Evolutionary conservation across 2,888 invertebrate species (phyloP), one percentile per base, ranked within the genome.

Genomic region (Coelopa pilipes): DNA sequence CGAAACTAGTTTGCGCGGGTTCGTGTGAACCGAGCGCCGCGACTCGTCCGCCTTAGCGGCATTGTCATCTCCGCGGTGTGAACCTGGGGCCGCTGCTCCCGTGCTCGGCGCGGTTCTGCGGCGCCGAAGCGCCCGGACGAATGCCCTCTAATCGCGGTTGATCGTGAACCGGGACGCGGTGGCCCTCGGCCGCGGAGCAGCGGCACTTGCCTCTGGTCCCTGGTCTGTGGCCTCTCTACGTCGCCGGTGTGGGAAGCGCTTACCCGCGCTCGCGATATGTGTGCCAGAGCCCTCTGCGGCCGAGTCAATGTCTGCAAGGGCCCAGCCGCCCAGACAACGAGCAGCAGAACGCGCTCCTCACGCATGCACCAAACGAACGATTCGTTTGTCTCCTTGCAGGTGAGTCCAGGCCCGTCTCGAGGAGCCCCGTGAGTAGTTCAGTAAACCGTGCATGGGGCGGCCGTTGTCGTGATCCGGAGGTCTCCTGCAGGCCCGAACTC

Each of bases 91-190:
- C 60, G 17, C 24, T 62, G 34, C 34, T 34, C n/a, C n/a, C n/a
- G n/a, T n/a, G n/a, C n/a, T n/a, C n/a, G n/a, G n/a, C n/a, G n/a
- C n/a, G n/a, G 10, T 49, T 47, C 21, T 24, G 50, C 63, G 57
- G 19, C 19, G 47, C 21, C 69, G 13, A n/a, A 59, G 47, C 46
- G 67, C 67, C 49, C 45, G 74, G 69, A 47, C 65, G 60, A 59
- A 60, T 72, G 62, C 55, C 60, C 57, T 45, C 50, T 49, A 60
- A 65, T 12, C 74, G 57, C 60, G 57, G 47, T 65, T 55, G 72
- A 66, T 53, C 77, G 74, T 76, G 73, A 66, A 66, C 76, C 79
- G 78, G 73, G 79, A 78, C 79, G 76, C 76, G 65, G 78, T 76
- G 77, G 78, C 79, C 77, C 49, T 49, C 10, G 13, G 49, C 10